These are phyloP conservation scores for Beris morrisii DNA, from an alignment of 2,888 invertebrate genomes.

Conservation along the genomic window DNA sequence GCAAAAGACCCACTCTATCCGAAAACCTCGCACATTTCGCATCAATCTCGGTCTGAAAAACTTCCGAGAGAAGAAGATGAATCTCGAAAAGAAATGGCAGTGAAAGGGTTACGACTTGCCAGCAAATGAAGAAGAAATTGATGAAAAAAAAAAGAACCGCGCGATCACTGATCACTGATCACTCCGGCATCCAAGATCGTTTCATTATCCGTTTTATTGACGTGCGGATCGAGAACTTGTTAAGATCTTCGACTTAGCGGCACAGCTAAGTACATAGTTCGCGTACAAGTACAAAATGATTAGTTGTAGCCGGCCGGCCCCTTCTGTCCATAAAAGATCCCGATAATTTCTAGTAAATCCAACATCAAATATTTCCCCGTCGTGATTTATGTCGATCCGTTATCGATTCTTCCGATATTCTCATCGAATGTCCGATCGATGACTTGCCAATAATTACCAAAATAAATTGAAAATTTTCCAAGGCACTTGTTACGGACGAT, in stretches of 20 bases:
- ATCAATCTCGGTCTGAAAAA: too few species aligned
- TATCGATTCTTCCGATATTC: conserved; percentile 14
- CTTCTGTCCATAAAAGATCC: background rate
- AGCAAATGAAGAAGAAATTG: background rate
- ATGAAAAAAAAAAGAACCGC: too few species aligned
- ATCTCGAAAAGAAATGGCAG: conserved; percentile 11
- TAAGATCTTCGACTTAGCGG: too few species aligned
- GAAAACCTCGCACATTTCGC: too few species aligned
- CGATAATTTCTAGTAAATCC: conserved; percentile 7
- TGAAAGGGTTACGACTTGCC: conserved; percentile 4
- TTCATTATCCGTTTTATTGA: too few species aligned
- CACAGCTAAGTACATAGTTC: too few species aligned
- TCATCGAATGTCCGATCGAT: background rate
- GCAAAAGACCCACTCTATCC: too few species aligned
- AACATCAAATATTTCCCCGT: conserved; percentile 3
- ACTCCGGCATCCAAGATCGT: too few species aligned
- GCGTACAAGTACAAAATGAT: too few species aligned
- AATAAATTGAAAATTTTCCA: conserved; percentile 11
- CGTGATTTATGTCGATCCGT: conserved; percentile 12
- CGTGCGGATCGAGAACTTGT: too few species aligned
- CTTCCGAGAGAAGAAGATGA: conserved; percentile 1
- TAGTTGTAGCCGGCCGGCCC: too few species aligned
- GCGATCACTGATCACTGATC: too few species aligned
- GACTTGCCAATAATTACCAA: background rate
- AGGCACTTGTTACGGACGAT: background rate